A percentile compares a stretch with the other conserved stretches of the same genome.
Conservation (phyloP, 2,113 vertebrate genomes). For the Prunella fulvescens region DNA sequence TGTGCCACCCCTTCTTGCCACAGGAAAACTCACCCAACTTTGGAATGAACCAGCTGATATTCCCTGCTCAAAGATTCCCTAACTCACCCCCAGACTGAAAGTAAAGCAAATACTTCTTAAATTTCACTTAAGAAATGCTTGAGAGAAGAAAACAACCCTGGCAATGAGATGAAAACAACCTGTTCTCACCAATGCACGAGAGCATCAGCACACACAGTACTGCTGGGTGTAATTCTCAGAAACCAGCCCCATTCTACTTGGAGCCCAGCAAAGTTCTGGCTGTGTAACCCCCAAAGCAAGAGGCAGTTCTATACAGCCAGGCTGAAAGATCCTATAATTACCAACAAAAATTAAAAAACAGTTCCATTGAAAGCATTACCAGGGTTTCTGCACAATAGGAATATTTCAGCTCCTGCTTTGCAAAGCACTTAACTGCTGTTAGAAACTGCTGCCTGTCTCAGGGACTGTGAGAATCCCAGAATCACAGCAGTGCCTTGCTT, state of each 20-base stretch:
- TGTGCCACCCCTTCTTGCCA: background rate
- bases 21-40: background rate
- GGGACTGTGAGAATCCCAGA: background rate
- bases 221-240: background rate
- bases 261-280: background rate
- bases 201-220: background rate
- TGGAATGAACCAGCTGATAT: background rate
- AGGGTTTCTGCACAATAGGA: background rate
- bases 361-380: background rate
- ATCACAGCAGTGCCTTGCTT: background rate
- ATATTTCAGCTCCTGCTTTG: background rate
- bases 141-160: background rate
- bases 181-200: background rate
- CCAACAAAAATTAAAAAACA: background rate
- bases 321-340: background rate
- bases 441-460: background rate
- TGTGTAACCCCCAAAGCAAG: background rate
- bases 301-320: background rate
- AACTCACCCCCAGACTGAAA: background rate
- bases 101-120: background rate
- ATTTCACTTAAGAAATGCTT: background rate
- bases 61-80: background rate
- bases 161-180: background rate
- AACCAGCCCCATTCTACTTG: background rate
- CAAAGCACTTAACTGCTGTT: background rate